Percentiles rank a stretch among this genome's conserved stretches.
These are phyloP conservation scores for Aricia artaxerxes DNA, from an alignment of 2,888 invertebrate genomes.

Conservation along the genomic window DNA sequence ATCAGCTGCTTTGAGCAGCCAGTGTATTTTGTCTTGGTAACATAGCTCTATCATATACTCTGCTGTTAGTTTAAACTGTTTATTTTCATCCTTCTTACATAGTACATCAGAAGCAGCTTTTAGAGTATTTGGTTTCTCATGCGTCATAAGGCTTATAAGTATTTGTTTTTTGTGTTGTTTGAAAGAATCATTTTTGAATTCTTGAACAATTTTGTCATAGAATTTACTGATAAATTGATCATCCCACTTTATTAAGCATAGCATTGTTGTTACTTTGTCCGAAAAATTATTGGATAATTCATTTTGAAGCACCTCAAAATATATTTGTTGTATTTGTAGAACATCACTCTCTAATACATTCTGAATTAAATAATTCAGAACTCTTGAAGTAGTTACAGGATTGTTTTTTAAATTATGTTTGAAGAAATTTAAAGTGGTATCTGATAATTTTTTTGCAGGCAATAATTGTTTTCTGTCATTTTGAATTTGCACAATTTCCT, in stretches of 20 bases:
- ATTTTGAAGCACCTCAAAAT: constrained; percentile 60
- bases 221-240: constrained; percentile 57
- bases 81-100: constrained; percentile 67
- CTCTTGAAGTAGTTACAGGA: constrained; percentile 64
- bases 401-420: constrained; percentile 66
- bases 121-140: constrained; percentile 62
- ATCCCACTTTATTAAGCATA: constrained; percentile 64
- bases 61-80: constrained; percentile 70
- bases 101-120: constrained; percentile 59
- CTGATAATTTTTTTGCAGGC: constrained; percentile 55
- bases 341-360: constrained; percentile 49
- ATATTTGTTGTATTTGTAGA: constrained; percentile 59
- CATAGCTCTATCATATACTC: constrained; percentile 77
- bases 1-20: constrained; percentile 72
- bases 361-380: constrained; percentile 58
- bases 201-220: constrained; percentile 56
- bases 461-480: constrained; percentile 59
- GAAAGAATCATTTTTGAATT: constrained; percentile 60
- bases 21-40: constrained; percentile 72
- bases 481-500: constrained; percentile 66
- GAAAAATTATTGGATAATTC: constrained; percentile 59
- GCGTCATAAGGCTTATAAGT: constrained; percentile 65
- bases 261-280: constrained; percentile 62
- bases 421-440: constrained; percentile 62
- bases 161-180: constrained; percentile 72